Percentiles rank a stretch among this genome's conserved stretches.
phyloP scores from a whole-genome alignment of 2,888 invertebrate genomes.

The Seira musarum region DNA sequence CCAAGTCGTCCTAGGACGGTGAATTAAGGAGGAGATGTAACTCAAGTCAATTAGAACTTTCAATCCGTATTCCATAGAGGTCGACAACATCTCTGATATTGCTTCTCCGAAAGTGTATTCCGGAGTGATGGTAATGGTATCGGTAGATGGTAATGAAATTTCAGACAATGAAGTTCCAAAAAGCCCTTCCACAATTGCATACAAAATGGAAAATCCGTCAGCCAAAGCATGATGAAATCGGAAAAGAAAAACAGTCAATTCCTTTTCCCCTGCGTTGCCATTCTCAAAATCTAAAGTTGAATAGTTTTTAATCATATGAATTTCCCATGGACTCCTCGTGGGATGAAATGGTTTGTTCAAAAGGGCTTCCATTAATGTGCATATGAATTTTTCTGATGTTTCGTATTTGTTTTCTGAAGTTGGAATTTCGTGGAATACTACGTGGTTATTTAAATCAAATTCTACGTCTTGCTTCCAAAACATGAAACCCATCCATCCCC shows the following conservation, averaged over 20 bases:
- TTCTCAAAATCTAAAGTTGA: not conserved
- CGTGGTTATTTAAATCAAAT: slow-evolving; percentile 36
- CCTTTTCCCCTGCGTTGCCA: not conserved
- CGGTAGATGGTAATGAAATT: not conserved
- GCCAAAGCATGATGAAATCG: slow-evolving; percentile 35
- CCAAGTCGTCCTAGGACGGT: not conserved
- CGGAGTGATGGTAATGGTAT: not conserved
- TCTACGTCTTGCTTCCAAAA: slow-evolving; percentile 36
- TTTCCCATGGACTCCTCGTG: slow-evolving; percentile 49
- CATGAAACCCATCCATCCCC: slow-evolving; percentile 41
- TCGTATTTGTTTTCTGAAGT: not conserved
- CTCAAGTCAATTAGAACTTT: not conserved
- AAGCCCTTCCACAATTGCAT: slow-evolving; percentile 26
- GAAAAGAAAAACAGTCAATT: slow-evolving; percentile 6
- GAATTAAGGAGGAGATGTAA: not conserved
- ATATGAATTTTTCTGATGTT: not conserved
- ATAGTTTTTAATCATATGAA: slow-evolving; percentile 45
- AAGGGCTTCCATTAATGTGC: slow-evolving; percentile 16
- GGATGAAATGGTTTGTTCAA: slow-evolving; percentile 15
- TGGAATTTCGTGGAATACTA: slow-evolving; percentile 16
- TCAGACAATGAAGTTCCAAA: not conserved
- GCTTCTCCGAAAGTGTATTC: not conserved
- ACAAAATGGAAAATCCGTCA: slow-evolving; percentile 30
- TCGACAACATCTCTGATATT: not conserved
- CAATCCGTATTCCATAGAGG: not conserved